Evolutionary conservation across 2,797 vertebrate species (phyloP), one percentile per base, ranked within the genome.

Genomic region (Myotis daubentonii): DNA sequence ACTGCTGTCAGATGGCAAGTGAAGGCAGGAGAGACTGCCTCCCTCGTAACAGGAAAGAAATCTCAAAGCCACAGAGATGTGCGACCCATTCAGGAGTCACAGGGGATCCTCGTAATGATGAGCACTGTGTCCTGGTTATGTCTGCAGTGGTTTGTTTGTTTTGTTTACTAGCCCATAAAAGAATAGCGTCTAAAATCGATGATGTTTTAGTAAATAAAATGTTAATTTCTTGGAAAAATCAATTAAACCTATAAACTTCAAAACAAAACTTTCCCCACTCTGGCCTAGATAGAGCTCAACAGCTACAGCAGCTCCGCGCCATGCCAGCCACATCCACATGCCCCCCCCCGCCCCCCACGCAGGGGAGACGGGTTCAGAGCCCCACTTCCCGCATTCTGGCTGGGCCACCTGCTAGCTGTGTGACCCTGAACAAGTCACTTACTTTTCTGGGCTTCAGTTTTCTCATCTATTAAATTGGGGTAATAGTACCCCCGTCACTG

Each of bases 201-300:
- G 70, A 10, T 44, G 49, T 79, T 62, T 85, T 68, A 57, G 82
- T 74, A 76, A 8, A 92, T 76, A 47, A 94, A 91, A 96, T 33
- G 80, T 60, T 93, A 55, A 89, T 81, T 94, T 91, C 79, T 72
- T 81, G 20, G 33, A 74, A 93, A 93, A 86, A 86, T n/a, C 70
- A 81, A 87, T 62, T 8, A n/a, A 82, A 44, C 16, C 70, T 81
- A 79, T 4, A 25, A 30, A 87, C 6, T 66, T 95, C 44, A 88
- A 49, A 92, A 90, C 65, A 70, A 71, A 71, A 57, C 20, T 41
- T 79, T 85, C 33, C 23, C 44, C 47, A 36, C 49, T 86, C 25
- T 5, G 41, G 85, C 62, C 41, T 22, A 74, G 38, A 41, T 1
- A 10, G 1, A 78, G 47, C 25, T 8, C 23, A 68, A 23, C 1